Percentiles rank a stretch among this genome's conserved stretches.
Evolutionary conservation across 2,797 vertebrate genomes (phyloP).

Genomic region (Rhinatrema bivittatum): DNA sequence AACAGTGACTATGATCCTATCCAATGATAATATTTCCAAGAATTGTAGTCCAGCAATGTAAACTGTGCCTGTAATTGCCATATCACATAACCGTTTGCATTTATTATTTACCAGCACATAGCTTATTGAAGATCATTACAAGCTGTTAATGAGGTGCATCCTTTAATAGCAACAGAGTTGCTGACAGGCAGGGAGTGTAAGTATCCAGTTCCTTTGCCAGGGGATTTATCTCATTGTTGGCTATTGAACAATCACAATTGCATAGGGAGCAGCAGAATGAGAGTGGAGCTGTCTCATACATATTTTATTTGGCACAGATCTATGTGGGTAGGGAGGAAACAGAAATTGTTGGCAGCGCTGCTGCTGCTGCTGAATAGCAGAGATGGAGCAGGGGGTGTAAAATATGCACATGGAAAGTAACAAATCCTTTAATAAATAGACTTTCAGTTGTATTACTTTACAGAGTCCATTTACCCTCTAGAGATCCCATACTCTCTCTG

Average conservation of each 20-base stretch:
- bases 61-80: conserved; percentile 14
- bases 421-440: too few relatives aligned
- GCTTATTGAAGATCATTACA: conserved; percentile 33
- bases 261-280: background rate
- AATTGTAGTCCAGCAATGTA: background rate
- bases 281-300: background rate
- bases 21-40: conserved; percentile 17
- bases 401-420: too few relatives aligned
- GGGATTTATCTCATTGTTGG: conserved; percentile 11
- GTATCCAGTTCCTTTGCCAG: conserved; percentile 17
- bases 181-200: conserved; percentile 18
- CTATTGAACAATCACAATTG: background rate
- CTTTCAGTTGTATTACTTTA: too few relatives aligned
- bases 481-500: too few relatives aligned
- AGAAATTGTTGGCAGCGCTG: too few relatives aligned
- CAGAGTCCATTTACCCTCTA: too few relatives aligned
- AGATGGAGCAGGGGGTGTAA: too few relatives aligned
- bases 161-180: conserved; percentile 16
- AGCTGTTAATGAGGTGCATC: conserved; percentile 33
- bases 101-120: conserved; percentile 35
- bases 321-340: background rate
- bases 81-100: conserved; percentile 27
- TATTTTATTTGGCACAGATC: rapidly evolving
- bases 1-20: background rate
- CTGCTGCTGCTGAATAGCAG: too few relatives aligned